Base-by-base conservation (phyloP, 2,113 vertebrate species). In the Chionomys nivalis region DNA sequence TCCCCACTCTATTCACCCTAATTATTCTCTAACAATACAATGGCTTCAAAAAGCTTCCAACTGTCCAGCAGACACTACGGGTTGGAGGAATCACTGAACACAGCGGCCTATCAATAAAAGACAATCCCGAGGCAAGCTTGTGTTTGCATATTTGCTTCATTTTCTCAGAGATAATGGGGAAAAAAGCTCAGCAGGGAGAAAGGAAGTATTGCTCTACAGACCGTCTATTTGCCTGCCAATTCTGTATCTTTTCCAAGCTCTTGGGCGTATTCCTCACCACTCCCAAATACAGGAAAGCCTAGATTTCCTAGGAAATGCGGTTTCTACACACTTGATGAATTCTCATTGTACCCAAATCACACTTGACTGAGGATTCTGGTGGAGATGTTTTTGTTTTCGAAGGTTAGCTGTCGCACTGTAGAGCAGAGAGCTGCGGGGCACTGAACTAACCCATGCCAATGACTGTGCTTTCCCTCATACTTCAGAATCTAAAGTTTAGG, bases 21-120 rank as follows among this genome's bases (percentile, higher is more conserved):
- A 98, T 97, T 97, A 97, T 97, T 96, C 91, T 95, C 92, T 77
- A 94, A 98, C 94, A 97, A 96, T 95, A 96, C 96, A 97, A 95
- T 78, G 94, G 94, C 85, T 96, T 97, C 95, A 97, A 95, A 97
- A 97, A 96, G 95, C 76, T 88, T 96, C 96, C 96, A 97, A 96
- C 94, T 91, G 97, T 95, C 97, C 90, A 89, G 75, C 92, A 94
- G 96, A 96, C 94, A 97, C 94, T 83, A 83, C 12, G 72, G 86
- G 92, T 95, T 68, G 61, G 81, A 97, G 93, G 66, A 96, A 95
- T 94, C 95, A 92, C 94, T 94, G 90, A 95, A 89, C 94, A 97
- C 95, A 96, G 88, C 73, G 73, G 92, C 76, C 94, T 93, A 94
- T 93, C 97, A 86, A 66, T 52, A 94, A 75, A 92, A 94, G 97